Conservation (phyloP, 2,888 invertebrate species). For the Leptinotarsa haldemani region DNA sequence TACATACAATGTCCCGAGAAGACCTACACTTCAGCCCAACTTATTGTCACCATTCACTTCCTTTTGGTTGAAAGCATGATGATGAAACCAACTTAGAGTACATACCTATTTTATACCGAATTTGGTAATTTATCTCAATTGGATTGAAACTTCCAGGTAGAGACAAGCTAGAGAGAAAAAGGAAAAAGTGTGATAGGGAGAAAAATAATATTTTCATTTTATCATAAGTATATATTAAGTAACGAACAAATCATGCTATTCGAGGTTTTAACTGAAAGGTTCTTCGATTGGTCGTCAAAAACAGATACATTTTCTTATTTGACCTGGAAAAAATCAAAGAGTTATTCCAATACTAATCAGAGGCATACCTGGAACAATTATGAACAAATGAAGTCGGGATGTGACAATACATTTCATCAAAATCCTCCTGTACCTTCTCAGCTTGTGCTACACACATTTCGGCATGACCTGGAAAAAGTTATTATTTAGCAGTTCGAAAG, state of each 20-base stretch:
- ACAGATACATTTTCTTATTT: not conserved
- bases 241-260: not conserved
- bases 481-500: not conserved
- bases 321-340: conserved; percentile 2
- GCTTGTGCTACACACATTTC: not conserved
- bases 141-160: too few relatives aligned
- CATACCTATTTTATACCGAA: too few relatives aligned
- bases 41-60: not conserved
- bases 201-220: not conserved
- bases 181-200: too few relatives aligned
- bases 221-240: not conserved
- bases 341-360: conserved; percentile 4
- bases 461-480: conserved; percentile 7
- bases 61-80: not conserved
- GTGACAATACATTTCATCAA: not conserved
- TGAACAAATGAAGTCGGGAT: not conserved
- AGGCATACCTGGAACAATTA: not conserved
- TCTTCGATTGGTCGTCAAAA: not conserved
- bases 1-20: not conserved
- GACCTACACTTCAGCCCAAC: not conserved
- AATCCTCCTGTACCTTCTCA: not conserved
- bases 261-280: not conserved
- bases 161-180: too few relatives aligned
- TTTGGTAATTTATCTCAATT: too few relatives aligned
- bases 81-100: not conserved